phyloP scores from a whole-genome alignment of 1,140 invertebrate genomes.

The Tribolium castaneum region DNA sequence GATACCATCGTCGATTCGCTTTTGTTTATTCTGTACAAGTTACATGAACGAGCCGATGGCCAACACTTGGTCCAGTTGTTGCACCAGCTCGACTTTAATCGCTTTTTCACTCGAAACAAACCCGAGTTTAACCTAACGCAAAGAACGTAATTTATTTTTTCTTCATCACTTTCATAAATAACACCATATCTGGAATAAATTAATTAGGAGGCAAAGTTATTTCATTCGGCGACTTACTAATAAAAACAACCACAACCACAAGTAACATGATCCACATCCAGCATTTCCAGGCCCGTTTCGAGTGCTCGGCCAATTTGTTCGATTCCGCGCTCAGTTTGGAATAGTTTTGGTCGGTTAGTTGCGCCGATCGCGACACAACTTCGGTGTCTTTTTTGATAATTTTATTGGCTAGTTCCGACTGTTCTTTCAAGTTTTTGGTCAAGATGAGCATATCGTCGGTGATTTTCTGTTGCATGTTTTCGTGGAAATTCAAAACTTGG shows the following conservation, averaged over 20 bases:
- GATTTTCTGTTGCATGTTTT: conserved; percentile 90
- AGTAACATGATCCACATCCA: conserved; percentile 93
- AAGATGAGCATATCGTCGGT: conserved; percentile 93
- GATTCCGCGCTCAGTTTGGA: conserved; percentile 82
- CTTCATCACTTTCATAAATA: conserved; percentile 83
- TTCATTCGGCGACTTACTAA: conserved; percentile 69
- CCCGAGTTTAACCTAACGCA: conserved; percentile 20
- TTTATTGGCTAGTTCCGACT: conserved; percentile 83
- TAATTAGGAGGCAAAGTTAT: background rate
- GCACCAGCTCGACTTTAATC: conserved; percentile 79
- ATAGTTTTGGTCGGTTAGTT: conserved; percentile 83
- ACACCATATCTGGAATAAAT: conserved; percentile 76
- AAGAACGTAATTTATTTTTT: conserved; percentile 64
- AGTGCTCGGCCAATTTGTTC: conserved; percentile 85
- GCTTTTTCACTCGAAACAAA: conserved; percentile 73
- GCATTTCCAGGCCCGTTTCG: conserved; percentile 88
- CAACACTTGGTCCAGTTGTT: conserved; percentile 76
- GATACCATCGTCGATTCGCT: conserved; percentile 70
- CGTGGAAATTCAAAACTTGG: conserved; percentile 84
- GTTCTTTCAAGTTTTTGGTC: conserved; percentile 88
- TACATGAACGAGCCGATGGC: conserved; percentile 74
- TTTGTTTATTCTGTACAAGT: conserved; percentile 71
- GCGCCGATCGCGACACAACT: conserved; percentile 73
- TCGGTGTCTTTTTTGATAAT: conserved; percentile 90
- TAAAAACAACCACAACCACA: conserved; percentile 86